These are phyloP conservation scores for Mellilla xanthometata DNA, from an alignment of 2,888 invertebrate genomes.

Conservation along the genomic window DNA sequence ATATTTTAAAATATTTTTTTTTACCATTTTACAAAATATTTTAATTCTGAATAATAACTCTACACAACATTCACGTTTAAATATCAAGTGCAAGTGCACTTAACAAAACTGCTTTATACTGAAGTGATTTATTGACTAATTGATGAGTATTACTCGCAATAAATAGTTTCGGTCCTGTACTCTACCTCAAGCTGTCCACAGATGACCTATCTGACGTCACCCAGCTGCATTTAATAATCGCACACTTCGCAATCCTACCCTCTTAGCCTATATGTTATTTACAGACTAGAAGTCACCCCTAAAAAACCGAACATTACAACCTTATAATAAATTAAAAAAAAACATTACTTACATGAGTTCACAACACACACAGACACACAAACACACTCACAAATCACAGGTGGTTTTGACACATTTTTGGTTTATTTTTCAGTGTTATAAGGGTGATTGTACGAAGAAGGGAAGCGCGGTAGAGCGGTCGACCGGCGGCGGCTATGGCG, in stretches of 20 bases:
- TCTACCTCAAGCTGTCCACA: no score
- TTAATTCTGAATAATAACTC: no score
- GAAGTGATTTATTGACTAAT: no score
- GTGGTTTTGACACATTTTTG: constrained; percentile 31
- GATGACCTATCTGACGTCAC: background rate
- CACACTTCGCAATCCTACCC: constrained; percentile 8
- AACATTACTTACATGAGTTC: constrained; percentile 9
- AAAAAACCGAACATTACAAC: constrained; percentile 2
- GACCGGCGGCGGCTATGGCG: constrained; percentile 56
- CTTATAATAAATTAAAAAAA: constrained; percentile 18
- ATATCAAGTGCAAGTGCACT: no score
- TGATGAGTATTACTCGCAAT: no score
- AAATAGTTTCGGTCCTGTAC: no score
- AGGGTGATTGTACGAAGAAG: constrained; percentile 43
- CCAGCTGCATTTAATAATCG: constrained; percentile 7
- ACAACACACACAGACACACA: constrained; percentile 39
- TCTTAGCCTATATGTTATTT: constrained; percentile 19
- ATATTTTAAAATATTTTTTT: no score
- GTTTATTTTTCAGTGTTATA: constrained; percentile 41
- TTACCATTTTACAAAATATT: no score
- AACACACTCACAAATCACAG: constrained; percentile 34
- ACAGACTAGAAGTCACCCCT: constrained; percentile 19
- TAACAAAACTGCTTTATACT: no score
- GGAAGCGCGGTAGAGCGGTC: constrained; percentile 36
- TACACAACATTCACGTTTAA: no score